These are phyloP conservation scores for Rhinatrema bivittatum DNA, from an alignment of 2,797 vertebrate species.

Conservation along the genomic window DNA sequence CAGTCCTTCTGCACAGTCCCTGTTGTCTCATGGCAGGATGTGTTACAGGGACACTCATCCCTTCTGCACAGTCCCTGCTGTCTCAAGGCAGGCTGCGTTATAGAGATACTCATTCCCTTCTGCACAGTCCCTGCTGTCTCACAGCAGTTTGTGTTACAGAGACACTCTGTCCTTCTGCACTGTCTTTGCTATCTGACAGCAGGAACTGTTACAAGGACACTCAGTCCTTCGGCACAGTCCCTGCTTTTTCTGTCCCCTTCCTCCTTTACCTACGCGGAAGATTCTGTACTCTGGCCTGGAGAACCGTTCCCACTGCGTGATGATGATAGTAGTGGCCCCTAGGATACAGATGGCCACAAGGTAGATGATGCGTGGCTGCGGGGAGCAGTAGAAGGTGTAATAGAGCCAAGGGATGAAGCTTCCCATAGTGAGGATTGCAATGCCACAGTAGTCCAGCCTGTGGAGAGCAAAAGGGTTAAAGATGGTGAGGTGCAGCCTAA, in stretches of 20 bases:
- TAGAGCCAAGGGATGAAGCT: constrained; percentile 29
- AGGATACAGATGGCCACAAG: constrained; percentile 21
- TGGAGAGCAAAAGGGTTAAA: too few species aligned
- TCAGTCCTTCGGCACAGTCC: too few species aligned
- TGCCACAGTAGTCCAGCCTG: constrained; percentile 29
- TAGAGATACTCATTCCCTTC: too few species aligned
- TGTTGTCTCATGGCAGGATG: too few species aligned
- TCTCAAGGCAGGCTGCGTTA: too few species aligned
- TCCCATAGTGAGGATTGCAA: constrained; percentile 25
- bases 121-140: neutral
- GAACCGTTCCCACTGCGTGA: constrained; percentile 22
- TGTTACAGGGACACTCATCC: neutral
- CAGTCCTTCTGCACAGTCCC: too few species aligned
- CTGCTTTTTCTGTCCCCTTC: neutral
- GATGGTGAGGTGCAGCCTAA: too few species aligned
- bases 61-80: too few species aligned
- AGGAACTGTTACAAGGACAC: rapidly evolving
- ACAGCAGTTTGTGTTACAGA: neutral
- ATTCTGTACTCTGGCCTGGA: constrained; percentile 21
- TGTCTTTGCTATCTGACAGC: too few species aligned
- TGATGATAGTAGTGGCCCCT: constrained; percentile 19
- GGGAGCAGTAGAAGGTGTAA: constrained; percentile 28
- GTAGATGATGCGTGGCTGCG: constrained; percentile 26
- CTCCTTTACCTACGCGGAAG: constrained; percentile 12
- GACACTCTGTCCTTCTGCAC: neutral